Base-by-base conservation (phyloP, 2,113 vertebrate genomes). In the Podarcis muralis region DNA sequence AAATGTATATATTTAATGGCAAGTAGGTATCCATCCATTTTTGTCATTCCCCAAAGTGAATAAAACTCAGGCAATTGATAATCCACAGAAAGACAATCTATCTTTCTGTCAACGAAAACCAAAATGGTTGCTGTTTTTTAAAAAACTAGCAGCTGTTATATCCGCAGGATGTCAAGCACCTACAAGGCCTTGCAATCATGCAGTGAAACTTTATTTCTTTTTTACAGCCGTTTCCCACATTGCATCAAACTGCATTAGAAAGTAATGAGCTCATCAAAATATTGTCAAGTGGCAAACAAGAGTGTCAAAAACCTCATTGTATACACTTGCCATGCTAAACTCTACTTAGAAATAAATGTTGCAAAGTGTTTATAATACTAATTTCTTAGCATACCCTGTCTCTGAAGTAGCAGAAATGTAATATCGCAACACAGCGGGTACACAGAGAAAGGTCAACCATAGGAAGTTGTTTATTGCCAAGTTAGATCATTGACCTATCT, bases 321-420 rank as follows among this genome's bases (percentile, higher is more conserved):
- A 30, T 79, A 43, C 43, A 6, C 48, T 78, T 23, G 25, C 22
- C 35, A 15, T 22, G 8, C 68, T 71, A 72, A 48, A 23, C 68
- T 88, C 74, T 84, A n/a, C 43, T 30, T 89, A 83, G 43, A 91
- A 90, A 88, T 30, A 91, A 93, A 91, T 35, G 86, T n/a, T 93
- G 89, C 48, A 89, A 35, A 65, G 37, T 16, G 9, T 86, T 87
- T 87, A 59, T 13, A 81, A 84, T 48, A 66, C 7, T 6, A 18
- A 57, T 82, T 87, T 78, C 72, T n/a, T 40, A 76, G 80, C 91
- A 84, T 75, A 80, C 79, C 72, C 62, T 79, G 53, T 91, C 90
- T 25, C 3, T 85, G 75, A 85, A 76, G 37, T 2, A 25, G 6
- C n/a, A 27, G 8, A 27, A 48, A n/a, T 22, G 25, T 23, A 40